Percentiles rank a stretch among this genome's conserved stretches.
phyloP scores from a whole-genome alignment of 2,797 vertebrate species.

The Anas bernieri region DNA sequence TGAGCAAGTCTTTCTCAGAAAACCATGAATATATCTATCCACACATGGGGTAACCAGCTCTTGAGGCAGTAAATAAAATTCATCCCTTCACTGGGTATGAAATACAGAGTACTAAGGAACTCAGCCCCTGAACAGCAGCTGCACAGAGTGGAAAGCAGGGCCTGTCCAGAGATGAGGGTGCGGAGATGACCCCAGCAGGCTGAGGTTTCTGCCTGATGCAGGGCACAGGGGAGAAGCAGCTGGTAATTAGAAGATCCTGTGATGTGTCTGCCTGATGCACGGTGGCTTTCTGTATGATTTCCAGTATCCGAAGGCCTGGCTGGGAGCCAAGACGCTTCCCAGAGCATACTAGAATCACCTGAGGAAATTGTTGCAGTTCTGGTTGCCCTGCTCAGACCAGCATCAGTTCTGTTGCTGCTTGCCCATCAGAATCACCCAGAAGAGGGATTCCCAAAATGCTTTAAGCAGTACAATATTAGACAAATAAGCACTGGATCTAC shows the following conservation, averaged over 20 bases:
- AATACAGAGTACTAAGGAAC: background rate
- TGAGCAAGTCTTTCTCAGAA: background rate
- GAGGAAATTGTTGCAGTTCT: background rate
- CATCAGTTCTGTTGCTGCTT: background rate
- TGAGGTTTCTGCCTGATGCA: background rate
- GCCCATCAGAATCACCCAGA: background rate
- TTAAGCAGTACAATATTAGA: background rate
- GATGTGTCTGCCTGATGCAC: accelerated
- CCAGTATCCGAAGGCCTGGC: background rate
- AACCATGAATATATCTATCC: background rate
- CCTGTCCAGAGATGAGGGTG: background rate
- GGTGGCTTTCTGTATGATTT: background rate
- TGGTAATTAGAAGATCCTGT: background rate
- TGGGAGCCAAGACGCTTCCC: background rate
- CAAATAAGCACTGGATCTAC: background rate
- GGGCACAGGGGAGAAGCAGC: background rate
- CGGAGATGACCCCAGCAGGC: background rate
- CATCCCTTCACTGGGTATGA: background rate
- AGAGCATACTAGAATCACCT: background rate
- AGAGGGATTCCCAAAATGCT: background rate
- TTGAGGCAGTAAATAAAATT: conserved; percentile 6
- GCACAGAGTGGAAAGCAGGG: background rate
- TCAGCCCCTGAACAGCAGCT: background rate
- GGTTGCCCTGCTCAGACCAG: background rate
- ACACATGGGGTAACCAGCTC: background rate